Evolutionary conservation across 2,113 vertebrate genomes (phyloP).

Genomic region (Prionailurus bengalensis): DNA sequence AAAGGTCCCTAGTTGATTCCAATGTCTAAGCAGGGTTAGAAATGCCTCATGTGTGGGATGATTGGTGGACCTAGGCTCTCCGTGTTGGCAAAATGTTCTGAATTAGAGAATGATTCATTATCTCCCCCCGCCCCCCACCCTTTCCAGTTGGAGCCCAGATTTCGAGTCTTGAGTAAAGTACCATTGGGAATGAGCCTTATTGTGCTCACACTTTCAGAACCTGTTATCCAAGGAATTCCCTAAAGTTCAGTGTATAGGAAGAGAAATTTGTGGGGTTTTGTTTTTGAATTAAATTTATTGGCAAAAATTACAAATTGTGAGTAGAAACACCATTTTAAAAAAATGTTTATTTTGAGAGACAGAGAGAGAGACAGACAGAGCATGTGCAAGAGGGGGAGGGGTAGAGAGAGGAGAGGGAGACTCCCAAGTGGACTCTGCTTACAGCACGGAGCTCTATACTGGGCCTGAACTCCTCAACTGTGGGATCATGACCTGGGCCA

Average conservation of each 20-base stretch:
- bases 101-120: constrained; percentile 32
- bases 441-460: no score
- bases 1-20: neutral
- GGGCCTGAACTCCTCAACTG: no score
- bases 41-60: neutral
- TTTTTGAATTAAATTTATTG: neutral
- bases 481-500: no score
- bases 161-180: constrained; percentile 52
- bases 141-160: constrained; percentile 56
- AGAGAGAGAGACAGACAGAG: no score
- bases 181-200: neutral
- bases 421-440: no score
- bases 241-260: constrained; percentile 31
- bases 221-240: neutral
- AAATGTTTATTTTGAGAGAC: no score
- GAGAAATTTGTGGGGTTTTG: neutral
- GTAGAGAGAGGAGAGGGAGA: no score
- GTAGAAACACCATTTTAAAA: neutral
- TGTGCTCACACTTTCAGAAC: constrained; percentile 21
- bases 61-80: neutral
- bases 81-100: neutral
- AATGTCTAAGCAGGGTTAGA: neutral
- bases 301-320: neutral
- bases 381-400: no score
- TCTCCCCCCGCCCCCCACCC: neutral